These are phyloP conservation scores for Zaprionus vittiger DNA, from an alignment of 1,140 invertebrate genomes.

Conservation along the genomic window DNA sequence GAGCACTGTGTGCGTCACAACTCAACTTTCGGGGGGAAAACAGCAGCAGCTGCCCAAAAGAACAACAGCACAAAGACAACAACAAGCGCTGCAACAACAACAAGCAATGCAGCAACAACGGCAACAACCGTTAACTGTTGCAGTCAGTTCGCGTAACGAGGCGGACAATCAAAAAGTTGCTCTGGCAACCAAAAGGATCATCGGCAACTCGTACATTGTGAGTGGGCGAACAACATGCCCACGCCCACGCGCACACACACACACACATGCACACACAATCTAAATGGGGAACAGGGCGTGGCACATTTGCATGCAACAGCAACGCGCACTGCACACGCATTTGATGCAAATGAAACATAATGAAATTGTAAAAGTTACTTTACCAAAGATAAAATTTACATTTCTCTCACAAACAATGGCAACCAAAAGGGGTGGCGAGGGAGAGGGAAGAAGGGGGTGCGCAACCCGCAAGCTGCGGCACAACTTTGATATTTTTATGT, in stretches of 20 bases:
- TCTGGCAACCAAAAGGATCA: constrained; percentile 34
- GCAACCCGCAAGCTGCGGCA: constrained; percentile 22
- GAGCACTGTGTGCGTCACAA: background rate
- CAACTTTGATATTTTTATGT: constrained; percentile 79
- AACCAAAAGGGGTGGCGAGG: background rate
- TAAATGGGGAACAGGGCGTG: constrained; percentile 40
- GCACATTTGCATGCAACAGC: constrained; percentile 56
- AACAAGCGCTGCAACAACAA: constrained; percentile 15
- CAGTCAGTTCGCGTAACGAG: constrained; percentile 17
- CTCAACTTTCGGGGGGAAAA: background rate
- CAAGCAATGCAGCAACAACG: background rate
- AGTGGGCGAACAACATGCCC: constrained; percentile 26
- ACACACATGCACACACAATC: constrained; percentile 10
- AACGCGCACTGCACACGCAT: constrained; percentile 45
- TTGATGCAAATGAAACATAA: constrained; percentile 79
- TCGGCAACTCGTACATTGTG: constrained; percentile 30
- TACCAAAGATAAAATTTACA: constrained; percentile 78
- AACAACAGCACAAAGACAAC: constrained; percentile 8
- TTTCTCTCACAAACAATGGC: constrained; percentile 53
- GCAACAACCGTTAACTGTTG: constrained; percentile 24
- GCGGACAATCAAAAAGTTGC: constrained; percentile 53
- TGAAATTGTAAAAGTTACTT: constrained; percentile 81
- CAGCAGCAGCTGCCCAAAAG: constrained; percentile 20
- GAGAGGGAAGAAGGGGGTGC: background rate
- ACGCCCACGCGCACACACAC: background rate